These are phyloP conservation scores for Lasioglossum oenotherae DNA, from an alignment of 2,888 invertebrate genomes.

Conservation along the genomic window DNA sequence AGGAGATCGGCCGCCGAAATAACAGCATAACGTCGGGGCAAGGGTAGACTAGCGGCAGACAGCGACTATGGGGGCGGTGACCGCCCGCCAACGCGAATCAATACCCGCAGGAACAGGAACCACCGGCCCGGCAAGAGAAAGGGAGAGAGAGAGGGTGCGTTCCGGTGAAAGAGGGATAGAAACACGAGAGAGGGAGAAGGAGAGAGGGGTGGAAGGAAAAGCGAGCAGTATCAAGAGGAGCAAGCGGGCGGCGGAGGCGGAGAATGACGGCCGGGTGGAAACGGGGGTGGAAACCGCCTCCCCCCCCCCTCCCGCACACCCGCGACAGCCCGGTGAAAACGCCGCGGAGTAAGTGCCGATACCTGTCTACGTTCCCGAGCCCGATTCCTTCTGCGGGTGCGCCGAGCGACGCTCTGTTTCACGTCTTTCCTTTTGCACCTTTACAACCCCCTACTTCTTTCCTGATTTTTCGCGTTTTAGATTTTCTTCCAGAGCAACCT, in stretches of 20 bases:
- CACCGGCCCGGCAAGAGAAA: slow-evolving; percentile 75
- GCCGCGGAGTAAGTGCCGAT: slow-evolving; percentile 57
- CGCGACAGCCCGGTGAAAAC: slow-evolving; percentile 41
- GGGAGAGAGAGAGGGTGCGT: slow-evolving; percentile 60
- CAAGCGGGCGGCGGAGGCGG: slow-evolving; percentile 50
- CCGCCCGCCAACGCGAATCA: slow-evolving; percentile 84
- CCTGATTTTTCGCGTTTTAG: background rate
- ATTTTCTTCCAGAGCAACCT: background rate
- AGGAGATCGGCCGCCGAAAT: slow-evolving; percentile 77
- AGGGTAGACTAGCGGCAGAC: slow-evolving; percentile 83
- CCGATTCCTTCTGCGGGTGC: slow-evolving; percentile 54
- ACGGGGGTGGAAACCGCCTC: slow-evolving; percentile 30
- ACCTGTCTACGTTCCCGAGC: slow-evolving; percentile 54
- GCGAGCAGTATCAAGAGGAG: slow-evolving; percentile 44
- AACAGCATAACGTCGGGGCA: slow-evolving; percentile 73
- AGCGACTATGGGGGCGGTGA: slow-evolving; percentile 84
- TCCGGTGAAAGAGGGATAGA: slow-evolving; percentile 20
- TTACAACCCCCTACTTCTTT: background rate
- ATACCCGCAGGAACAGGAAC: slow-evolving; percentile 85
- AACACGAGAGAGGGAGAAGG: slow-evolving; percentile 19
- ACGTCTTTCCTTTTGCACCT: background rate
- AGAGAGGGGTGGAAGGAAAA: slow-evolving; percentile 44
- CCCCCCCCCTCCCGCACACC: background rate
- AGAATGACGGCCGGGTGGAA: slow-evolving; percentile 60
- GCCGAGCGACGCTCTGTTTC: slow-evolving; percentile 15